Evolutionary conservation across 2,113 vertebrate species (phyloP).

Genomic region (Burhinus bistriatus): DNA sequence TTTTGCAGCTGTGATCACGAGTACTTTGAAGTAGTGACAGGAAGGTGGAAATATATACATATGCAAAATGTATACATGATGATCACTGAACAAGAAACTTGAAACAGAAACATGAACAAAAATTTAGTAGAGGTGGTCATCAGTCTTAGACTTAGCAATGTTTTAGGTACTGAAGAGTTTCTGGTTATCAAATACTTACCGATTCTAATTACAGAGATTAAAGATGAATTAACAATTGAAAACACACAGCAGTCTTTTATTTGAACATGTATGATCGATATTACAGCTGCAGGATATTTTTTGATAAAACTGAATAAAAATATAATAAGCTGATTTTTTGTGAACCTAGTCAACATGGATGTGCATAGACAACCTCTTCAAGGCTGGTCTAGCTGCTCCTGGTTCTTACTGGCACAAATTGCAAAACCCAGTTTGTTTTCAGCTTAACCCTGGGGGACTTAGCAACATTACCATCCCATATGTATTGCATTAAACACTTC

Average conservation of each 20-base stretch:
- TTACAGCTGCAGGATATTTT: background rate
- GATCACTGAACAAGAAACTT: background rate
- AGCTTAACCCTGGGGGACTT: background rate
- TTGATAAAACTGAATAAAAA: background rate
- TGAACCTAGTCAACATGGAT: background rate
- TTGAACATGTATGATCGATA: fast-evolving
- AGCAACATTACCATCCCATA: background rate
- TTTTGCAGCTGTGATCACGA: background rate
- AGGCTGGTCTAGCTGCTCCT: background rate
- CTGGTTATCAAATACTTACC: background rate
- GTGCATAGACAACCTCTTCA: background rate
- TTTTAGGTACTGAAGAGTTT: background rate
- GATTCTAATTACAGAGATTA: background rate
- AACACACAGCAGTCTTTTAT: background rate
- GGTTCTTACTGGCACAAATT: background rate
- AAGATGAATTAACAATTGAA: background rate
- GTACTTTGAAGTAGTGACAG: background rate
- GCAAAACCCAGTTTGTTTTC: background rate
- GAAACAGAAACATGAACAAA: background rate
- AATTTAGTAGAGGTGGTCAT: background rate
- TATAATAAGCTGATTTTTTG: background rate
- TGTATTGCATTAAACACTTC: background rate
- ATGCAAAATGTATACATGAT: background rate
- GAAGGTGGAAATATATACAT: background rate
- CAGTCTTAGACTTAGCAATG: background rate